Evolutionary conservation across 2,113 vertebrate species (phyloP).

Genomic region (Dinomys branickii): DNA sequence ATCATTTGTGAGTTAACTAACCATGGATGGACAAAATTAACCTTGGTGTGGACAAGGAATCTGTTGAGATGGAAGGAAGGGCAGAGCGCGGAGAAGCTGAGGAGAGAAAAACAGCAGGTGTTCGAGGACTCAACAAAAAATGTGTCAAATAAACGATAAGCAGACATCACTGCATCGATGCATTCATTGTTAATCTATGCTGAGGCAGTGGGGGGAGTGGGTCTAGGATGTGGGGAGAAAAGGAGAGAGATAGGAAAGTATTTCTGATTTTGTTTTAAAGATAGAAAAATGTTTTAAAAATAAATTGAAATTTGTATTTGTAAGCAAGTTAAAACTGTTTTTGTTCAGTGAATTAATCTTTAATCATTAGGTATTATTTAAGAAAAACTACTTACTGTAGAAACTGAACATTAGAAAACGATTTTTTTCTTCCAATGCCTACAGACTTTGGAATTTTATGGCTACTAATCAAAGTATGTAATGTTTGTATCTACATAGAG

Average conservation of each 20-base stretch:
- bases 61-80: constrained; percentile 70
- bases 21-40: constrained; percentile 67
- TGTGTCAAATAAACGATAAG: neutral
- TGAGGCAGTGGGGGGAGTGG: neutral
- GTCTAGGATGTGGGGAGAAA: neutral
- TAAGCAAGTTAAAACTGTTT: neutral
- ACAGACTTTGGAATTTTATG: neutral
- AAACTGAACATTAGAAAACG: neutral
- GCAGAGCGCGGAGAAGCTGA: constrained; percentile 21
- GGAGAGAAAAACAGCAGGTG: neutral
- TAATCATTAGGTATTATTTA: neutral
- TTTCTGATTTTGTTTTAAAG: neutral
- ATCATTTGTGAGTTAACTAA: constrained; percentile 71
- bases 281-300: constrained; percentile 4
- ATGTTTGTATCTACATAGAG: neutral
- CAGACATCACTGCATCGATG: neutral
- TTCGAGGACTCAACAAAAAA: neutral
- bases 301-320: neutral
- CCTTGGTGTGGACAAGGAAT: constrained; percentile 71
- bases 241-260: neutral
- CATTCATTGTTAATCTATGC: neutral
- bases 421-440: neutral
- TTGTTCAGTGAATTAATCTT: neutral
- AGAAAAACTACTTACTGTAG: neutral
- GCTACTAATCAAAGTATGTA: neutral